These are phyloP conservation scores for Lacanobia oleracea DNA, from an alignment of 2,888 invertebrate species.

Conservation along the genomic window DNA sequence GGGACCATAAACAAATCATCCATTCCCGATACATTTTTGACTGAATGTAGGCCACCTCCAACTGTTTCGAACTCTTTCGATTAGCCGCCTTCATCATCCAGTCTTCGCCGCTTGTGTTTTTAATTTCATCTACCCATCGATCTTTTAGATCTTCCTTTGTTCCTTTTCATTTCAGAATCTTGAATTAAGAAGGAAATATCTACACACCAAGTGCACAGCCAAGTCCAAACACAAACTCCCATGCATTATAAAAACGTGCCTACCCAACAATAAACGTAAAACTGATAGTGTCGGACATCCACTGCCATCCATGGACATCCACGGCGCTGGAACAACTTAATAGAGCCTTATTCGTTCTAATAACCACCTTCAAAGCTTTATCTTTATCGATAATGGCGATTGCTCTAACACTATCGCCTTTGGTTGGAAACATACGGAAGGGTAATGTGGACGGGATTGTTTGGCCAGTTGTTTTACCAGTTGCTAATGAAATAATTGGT, in stretches of 20 bases:
- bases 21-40: too few species aligned
- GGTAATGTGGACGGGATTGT: not conserved
- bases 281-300: conserved; percentile 51
- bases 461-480: too few species aligned
- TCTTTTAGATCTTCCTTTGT: too few species aligned
- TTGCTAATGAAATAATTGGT: too few species aligned
- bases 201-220: not conserved
- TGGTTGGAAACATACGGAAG: conserved; percentile 44
- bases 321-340: conserved; percentile 77
- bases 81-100: too few species aligned
- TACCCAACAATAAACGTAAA: conserved; percentile 62
- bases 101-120: too few species aligned
- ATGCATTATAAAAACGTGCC: conserved; percentile 56
- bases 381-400: conserved; percentile 84
- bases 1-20: too few species aligned
- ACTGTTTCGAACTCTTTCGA: too few species aligned
- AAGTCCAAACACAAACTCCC: not conserved
- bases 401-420: conserved; percentile 78
- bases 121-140: too few species aligned
- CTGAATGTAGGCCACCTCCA: too few species aligned
- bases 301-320: conserved; percentile 39
- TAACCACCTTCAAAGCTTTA: conserved; percentile 79
- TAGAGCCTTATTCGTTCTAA: conserved; percentile 80
- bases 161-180: too few species aligned
- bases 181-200: too few species aligned